Evolutionary conservation across 2,888 invertebrate species (phyloP), one percentile per base, ranked within the genome.

Genomic region (Sisyra terminalis): DNA sequence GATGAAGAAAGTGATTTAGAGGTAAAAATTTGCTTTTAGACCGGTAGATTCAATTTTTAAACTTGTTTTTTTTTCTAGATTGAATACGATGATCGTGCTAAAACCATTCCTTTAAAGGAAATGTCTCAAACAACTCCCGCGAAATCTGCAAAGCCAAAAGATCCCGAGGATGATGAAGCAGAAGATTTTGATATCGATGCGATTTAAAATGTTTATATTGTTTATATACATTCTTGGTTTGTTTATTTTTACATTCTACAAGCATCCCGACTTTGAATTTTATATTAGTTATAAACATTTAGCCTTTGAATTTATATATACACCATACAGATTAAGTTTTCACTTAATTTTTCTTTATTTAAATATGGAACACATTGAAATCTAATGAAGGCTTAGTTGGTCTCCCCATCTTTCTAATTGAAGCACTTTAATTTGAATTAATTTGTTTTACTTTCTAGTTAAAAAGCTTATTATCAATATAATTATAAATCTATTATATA

Each of bases 141-240:
- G 48, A 52, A 64, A 49, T 58, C 56, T 50, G 63, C 59, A 37
- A 69, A 69, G 51, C 65, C 66, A 48, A 53, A 56, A 50, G 65
- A 59, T 44, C 66, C 65, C 36, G 73, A 74, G 40, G 83, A 81
- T 50, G 85, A 83, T 50, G 84, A 75, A 48, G 85, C 73, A 47
- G 80, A 79, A 54, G 89, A 89, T 58, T 78, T 90, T 57, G 88
- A 90, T 64, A 90, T 90, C 61, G 90, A 90, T 72, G 89, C 87
- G 63, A 90, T 90, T 60, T 90, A 85, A 69, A 60, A 45, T 29
- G 24, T 24, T 24, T 24, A 24, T 24, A 24, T 24, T 24, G 24
- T 24, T 24, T 24, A 24, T 24, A 24, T 24, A 24, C 7, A 24
- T 7, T 24, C 3, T 24, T 24, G 24, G 24, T 24, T 24, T 24